Conservation (phyloP, 2,888 invertebrate genomes). For the Hirtodrosophila trivittata region DNA sequence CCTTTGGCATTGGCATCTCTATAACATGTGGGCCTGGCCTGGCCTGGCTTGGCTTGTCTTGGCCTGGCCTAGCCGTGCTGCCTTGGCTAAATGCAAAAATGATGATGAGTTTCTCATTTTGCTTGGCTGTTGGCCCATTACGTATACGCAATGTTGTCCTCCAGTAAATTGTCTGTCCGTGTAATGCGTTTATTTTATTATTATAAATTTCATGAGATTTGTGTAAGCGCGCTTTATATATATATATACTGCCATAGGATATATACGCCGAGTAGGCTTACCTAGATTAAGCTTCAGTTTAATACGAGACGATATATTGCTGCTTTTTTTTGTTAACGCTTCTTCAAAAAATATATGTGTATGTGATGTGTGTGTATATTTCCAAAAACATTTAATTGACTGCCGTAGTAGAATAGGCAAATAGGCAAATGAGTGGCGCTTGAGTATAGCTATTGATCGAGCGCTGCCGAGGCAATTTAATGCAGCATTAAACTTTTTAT, state of each 20-base stretch:
- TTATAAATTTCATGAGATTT: conserved; percentile 65
- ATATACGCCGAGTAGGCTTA: conserved; percentile 31
- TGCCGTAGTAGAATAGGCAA: conserved; percentile 23
- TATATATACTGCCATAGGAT: conserved; percentile 4
- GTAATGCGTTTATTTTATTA: conserved; percentile 61
- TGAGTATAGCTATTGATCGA: conserved; percentile 57
- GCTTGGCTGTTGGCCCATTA: conserved; percentile 31
- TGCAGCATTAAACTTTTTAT: conserved; percentile 72
- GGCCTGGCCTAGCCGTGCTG: conserved; percentile 12
- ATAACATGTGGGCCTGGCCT: conserved; percentile 46
- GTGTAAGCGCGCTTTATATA: conserved; percentile 48
- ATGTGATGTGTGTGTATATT: conserved; percentile 35
- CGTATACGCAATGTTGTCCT: conserved; percentile 50
- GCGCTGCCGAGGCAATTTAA: conserved; percentile 56
- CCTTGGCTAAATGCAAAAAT: conserved; percentile 64
- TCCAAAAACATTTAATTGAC: conserved; percentile 65
- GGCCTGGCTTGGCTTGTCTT: conserved; percentile 29
- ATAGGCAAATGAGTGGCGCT: conserved; percentile 15
- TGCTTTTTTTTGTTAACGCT: conserved; percentile 18
- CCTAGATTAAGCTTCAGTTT: conserved; percentile 20
- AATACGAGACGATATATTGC: no score
- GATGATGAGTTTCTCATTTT: conserved; percentile 66
- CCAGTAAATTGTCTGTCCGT: conserved; percentile 57
- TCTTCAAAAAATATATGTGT: conserved; percentile 28
- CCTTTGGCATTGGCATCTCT: conserved; percentile 35